phyloP scores from a whole-genome alignment of 2,888 invertebrate species.

The Agrenia bidenticulata region DNA sequence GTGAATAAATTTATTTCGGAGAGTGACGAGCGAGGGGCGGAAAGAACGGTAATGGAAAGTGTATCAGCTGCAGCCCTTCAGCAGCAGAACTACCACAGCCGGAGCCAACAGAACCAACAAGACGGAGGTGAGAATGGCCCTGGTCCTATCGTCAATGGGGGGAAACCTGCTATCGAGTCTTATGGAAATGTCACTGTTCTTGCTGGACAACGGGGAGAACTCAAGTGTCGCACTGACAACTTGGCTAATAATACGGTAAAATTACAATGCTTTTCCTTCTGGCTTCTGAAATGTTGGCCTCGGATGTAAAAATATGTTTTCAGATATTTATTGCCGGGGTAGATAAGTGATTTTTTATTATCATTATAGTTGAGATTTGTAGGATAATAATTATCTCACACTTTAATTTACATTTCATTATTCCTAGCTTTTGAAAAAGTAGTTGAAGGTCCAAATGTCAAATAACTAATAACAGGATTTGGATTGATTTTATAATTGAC shows the following conservation, averaged over 20 bases:
- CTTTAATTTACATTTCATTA: too few species aligned
- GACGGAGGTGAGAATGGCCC: slow-evolving; percentile 33
- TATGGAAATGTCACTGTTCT: slow-evolving; percentile 50
- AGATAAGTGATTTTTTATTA: too few species aligned
- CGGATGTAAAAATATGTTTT: too few species aligned
- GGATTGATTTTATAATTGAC: too few species aligned
- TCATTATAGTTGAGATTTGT: too few species aligned
- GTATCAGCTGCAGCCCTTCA: slow-evolving; percentile 36
- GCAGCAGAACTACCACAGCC: slow-evolving; percentile 3
- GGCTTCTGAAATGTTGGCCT: too few species aligned
- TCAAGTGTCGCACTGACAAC: slow-evolving; percentile 51
- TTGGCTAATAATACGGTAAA: slow-evolving; percentile 52
- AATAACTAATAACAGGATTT: too few species aligned
- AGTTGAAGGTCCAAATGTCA: too few species aligned
- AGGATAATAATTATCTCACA: too few species aligned
- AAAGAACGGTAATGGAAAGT: slow-evolving; percentile 18
- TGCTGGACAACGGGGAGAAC: slow-evolving; percentile 51
- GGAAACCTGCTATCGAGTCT: slow-evolving; percentile 42
- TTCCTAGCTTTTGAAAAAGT: too few species aligned
- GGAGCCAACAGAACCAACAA: slow-evolving; percentile 19
- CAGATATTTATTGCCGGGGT: neutral
- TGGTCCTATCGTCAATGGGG: slow-evolving; percentile 18
- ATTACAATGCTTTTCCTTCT: too few species aligned
- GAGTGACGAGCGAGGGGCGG: neutral
- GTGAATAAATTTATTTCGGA: slow-evolving; percentile 26